These are phyloP conservation scores for Lasaia peninsularis DNA, from an alignment of 1,140 invertebrate genomes.

Conservation along the genomic window DNA sequence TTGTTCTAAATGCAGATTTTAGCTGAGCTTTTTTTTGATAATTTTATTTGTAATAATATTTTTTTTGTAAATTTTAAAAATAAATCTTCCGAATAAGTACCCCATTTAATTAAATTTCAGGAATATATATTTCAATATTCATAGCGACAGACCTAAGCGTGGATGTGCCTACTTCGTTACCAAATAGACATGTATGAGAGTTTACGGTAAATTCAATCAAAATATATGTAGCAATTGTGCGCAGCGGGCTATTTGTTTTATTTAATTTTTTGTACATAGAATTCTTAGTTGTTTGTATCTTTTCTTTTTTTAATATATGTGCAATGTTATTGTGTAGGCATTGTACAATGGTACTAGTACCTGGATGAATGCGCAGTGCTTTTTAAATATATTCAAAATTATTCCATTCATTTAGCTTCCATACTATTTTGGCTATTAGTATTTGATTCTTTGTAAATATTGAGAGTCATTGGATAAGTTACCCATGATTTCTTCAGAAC, in stretches of 20 bases:
- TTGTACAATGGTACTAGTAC: constrained; percentile 48
- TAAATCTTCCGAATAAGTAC: too few relatives aligned
- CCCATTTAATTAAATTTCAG: too few relatives aligned
- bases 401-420: constrained; percentile 12
- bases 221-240: constrained; percentile 23
- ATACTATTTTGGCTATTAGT: constrained; percentile 24
- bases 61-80: too few relatives aligned
- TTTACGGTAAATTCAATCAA: constrained; percentile 26
- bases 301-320: constrained; percentile 38
- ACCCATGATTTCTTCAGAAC: constrained; percentile 68
- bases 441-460: constrained; percentile 57
- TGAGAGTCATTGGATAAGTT: constrained; percentile 68
- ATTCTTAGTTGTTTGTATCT: constrained; percentile 30
- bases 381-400: constrained; percentile 19
- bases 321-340: constrained; percentile 48
- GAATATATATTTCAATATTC: too few relatives aligned
- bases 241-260: constrained; percentile 32
- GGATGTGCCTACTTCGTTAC: constrained; percentile 49
- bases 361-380: constrained; percentile 36
- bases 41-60: too few relatives aligned
- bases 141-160: constrained; percentile 32
- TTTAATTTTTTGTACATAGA: constrained; percentile 45
- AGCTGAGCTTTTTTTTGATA: too few relatives aligned
- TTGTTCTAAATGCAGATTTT: too few relatives aligned
- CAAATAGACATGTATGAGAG: constrained; percentile 54